Evolutionary conservation across 2,888 invertebrate species (phyloP), one percentile per base, ranked within the genome.

Genomic region (Panopea generosa): DNA sequence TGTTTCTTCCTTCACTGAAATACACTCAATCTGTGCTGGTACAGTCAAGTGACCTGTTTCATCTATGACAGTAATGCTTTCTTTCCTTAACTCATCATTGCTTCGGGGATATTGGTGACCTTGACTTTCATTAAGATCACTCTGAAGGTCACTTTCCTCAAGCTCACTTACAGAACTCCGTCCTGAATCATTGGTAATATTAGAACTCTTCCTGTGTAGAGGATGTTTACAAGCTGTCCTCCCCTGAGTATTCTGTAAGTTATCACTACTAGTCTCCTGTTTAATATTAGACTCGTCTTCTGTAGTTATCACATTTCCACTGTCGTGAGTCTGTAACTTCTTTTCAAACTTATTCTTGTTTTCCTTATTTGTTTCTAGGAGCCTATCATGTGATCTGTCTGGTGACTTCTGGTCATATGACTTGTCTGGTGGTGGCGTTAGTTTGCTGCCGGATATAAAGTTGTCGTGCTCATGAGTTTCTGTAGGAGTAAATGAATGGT

Each of bases 11-110:
- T 29, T 40, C 47, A 45, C 9, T 18, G 14, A 29, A 26, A 29
- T 47, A 63, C 70, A 71, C 29, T 81, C 75, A 22, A 77, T 40
- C 7, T 61, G 72, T 18, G 71, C 61, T 22, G 90, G 89, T 57
- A 89, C 84, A 59, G 87, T 69, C 16, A 89, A 81, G 75, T 88
- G 88, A 7, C 90, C 88, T 1, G 85, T 85, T 9, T 87, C 67
- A 71, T 89, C 88, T 16, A 86, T 81, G 38, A 87, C 83, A 14
- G 86, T 83, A 18, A 87, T 72, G 72, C 86, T 88, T 61, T 86
- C 86, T 11, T 85, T 52, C 29, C 87, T 72, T 33, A 47, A 33
- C 16, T 66, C 43, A n/a, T 62, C 74, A 20, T 62, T 81, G 61
- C 40, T 29, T 26, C 52, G 63, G 24, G 40, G 38, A 18, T 45